Conservation (phyloP, 2,113 vertebrate species). For the Labeo catla region DNA sequence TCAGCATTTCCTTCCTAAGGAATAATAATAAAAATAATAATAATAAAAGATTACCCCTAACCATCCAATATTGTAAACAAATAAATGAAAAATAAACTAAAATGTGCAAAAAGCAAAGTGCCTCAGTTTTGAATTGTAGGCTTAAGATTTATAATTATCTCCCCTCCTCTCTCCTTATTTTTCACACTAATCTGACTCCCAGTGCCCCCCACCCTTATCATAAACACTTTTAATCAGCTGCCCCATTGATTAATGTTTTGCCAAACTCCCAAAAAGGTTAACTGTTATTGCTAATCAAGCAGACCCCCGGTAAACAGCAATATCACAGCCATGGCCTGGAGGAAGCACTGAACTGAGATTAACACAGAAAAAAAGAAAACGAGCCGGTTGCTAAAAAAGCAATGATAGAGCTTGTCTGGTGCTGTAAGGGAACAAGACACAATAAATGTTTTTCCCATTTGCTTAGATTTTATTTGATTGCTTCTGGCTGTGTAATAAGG, state of each 20-base stretch:
- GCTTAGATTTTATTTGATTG: slow-evolving; percentile 31
- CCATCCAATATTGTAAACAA: background rate
- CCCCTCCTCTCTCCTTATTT: background rate
- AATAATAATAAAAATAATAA: too few relatives aligned
- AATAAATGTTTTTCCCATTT: slow-evolving; percentile 41
- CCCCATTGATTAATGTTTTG: slow-evolving; percentile 56
- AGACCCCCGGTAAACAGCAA: slow-evolving; percentile 48
- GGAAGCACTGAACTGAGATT: slow-evolving; percentile 38
- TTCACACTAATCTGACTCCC: background rate
- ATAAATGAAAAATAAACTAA: background rate
- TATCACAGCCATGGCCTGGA: slow-evolving; percentile 51
- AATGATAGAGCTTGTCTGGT: slow-evolving; percentile 46
- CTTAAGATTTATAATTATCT: background rate
- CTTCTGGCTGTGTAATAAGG: background rate
- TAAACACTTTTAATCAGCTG: slow-evolving; percentile 48
- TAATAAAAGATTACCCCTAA: background rate
- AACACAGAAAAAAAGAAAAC: slow-evolving; percentile 24
- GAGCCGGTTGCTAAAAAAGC: background rate
- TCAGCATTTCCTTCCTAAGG: too few relatives aligned
- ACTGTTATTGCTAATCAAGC: slow-evolving; percentile 59
- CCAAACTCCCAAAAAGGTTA: slow-evolving; percentile 55
- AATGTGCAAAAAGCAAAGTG: background rate
- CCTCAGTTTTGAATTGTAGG: background rate
- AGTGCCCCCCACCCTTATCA: background rate
- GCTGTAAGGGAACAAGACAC: slow-evolving; percentile 40